These are phyloP conservation scores for Nymphicus hollandicus DNA, from an alignment of 2,113 vertebrate species.

Conservation along the genomic window DNA sequence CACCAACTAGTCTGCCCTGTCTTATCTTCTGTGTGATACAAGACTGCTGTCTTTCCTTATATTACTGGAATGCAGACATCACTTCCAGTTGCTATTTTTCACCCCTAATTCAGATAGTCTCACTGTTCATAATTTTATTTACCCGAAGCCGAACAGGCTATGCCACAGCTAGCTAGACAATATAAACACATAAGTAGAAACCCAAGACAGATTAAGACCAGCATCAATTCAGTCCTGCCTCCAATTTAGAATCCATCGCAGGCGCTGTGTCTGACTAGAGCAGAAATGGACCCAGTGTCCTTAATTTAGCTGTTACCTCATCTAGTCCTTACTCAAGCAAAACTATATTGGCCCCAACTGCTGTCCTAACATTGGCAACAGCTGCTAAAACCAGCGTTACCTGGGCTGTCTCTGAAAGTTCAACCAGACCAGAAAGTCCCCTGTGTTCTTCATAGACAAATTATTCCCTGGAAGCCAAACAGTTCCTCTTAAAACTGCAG, in stretches of 20 bases:
- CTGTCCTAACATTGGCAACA: background rate
- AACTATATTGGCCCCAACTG: background rate
- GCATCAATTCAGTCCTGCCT: background rate
- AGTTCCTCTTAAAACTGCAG: background rate
- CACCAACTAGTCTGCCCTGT: background rate
- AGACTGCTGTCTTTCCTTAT: background rate
- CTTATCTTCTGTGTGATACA: no score
- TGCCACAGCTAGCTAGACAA: background rate
- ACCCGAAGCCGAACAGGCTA: background rate
- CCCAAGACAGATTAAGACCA: background rate
- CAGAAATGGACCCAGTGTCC: background rate
- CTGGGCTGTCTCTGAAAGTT: background rate
- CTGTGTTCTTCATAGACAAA: background rate
- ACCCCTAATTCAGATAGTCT: background rate
- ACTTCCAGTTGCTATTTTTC: background rate
- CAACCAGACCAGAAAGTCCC: background rate
- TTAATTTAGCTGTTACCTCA: slow-evolving; percentile 24
- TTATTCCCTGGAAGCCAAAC: background rate
- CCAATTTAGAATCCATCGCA: background rate
- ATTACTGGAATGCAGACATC: background rate
- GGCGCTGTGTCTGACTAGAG: background rate
- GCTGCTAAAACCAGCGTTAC: background rate
- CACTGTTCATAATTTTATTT: background rate
- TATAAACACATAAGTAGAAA: background rate
- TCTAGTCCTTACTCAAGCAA: background rate